Evolutionary conservation across 1,140 invertebrate species (phyloP).

Genomic region (Cecropterus lyciades): DNA sequence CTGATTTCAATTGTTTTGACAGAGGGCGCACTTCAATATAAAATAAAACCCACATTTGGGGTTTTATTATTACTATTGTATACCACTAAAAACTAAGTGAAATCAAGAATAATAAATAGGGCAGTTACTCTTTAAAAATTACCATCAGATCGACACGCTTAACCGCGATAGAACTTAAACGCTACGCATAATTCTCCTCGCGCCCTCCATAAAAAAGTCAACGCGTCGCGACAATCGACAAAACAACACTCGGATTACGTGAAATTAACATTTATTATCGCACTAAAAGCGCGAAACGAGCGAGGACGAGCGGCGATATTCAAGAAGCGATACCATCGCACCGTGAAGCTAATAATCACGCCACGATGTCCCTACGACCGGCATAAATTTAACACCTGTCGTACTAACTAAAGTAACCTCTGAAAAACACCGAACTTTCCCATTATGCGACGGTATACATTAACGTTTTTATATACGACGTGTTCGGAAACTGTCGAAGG

Average conservation of each 20-base stretch:
- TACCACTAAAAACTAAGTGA: too few species aligned
- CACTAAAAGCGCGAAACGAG: conserved; percentile 45
- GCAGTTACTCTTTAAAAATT: conserved; percentile 1
- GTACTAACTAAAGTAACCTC: conserved; percentile 56
- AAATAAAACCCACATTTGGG: too few species aligned
- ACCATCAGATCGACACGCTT: neutral
- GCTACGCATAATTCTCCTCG: conserved; percentile 19
- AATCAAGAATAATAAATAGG: neutral
- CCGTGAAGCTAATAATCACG: conserved; percentile 48
- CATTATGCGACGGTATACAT: conserved; percentile 32
- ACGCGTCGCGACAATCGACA: conserved; percentile 31
- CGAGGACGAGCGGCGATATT: conserved; percentile 42
- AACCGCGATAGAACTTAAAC: conserved; percentile 20
- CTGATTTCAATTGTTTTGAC: too few species aligned
- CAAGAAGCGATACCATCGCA: conserved; percentile 47
- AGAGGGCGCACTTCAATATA: too few species aligned
- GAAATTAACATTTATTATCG: conserved; percentile 51
- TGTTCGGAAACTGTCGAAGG: conserved; percentile 19
- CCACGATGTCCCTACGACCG: conserved; percentile 36
- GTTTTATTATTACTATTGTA: too few species aligned
- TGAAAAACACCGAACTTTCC: conserved; percentile 26
- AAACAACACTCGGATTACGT: conserved; percentile 38
- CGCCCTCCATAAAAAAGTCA: conserved; percentile 33
- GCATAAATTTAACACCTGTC: conserved; percentile 67
- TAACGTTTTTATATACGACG: conserved; percentile 36